Percentiles rank a stretch among this genome's conserved stretches.
phyloP scores from a whole-genome alignment of 1,140 invertebrate genomes.

The Theocolax elegans region DNA sequence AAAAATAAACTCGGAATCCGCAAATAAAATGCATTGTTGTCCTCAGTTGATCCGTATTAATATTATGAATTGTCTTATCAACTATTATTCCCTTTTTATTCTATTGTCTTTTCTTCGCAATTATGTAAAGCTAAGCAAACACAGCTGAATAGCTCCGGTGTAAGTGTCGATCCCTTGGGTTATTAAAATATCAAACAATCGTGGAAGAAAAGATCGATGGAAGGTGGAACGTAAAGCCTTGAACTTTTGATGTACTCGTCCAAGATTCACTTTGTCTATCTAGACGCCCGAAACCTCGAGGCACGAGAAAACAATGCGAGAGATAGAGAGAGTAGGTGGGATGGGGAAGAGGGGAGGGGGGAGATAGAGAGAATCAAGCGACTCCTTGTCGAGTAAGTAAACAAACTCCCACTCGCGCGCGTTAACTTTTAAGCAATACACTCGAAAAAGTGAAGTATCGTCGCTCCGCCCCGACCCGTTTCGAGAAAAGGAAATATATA shows the following conservation, averaged over 20 bases:
- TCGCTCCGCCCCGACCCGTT: too few relatives aligned
- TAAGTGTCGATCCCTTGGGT: too few relatives aligned
- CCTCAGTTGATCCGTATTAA: too few relatives aligned
- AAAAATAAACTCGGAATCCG: too few relatives aligned
- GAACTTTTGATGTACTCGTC: slow-evolving; percentile 36
- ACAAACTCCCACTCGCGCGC: slow-evolving; percentile 3
- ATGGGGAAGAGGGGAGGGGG: neutral
- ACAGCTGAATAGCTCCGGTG: too few relatives aligned
- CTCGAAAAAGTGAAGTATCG: neutral
- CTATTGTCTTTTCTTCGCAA: too few relatives aligned
- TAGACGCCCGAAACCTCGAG: neutral
- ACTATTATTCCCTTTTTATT: too few relatives aligned
- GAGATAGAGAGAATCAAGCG: neutral
- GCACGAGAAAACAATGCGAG: neutral
- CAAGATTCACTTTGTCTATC: slow-evolving; percentile 37
- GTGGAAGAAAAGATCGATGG: slow-evolving; percentile 17
- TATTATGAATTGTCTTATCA: too few relatives aligned
- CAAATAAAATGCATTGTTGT: too few relatives aligned
- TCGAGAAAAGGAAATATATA: neutral
- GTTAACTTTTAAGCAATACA: slow-evolving; percentile 24
- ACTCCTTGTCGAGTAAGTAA: neutral
- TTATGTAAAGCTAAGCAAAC: too few relatives aligned
- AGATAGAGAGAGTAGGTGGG: neutral
- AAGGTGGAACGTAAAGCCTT: neutral
- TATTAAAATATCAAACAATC: slow-evolving; percentile 25